Base-by-base conservation (phyloP, 1,140 invertebrate genomes). In the Mylabris phalerata region DNA sequence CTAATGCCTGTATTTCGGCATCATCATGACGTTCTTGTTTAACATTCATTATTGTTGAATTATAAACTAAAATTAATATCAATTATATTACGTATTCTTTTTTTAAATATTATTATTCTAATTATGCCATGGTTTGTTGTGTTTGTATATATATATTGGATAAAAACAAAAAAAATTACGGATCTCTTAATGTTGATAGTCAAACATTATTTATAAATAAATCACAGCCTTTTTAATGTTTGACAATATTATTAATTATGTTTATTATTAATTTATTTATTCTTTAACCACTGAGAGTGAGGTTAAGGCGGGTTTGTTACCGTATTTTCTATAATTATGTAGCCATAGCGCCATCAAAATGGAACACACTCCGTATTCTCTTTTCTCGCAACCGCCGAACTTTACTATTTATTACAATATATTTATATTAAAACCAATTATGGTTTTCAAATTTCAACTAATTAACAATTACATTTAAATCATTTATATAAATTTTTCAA, bases 11-110 rank as follows among this genome's bases (percentile, higher is more conserved):
- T 71, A 93, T 93, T 75, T 93, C 90, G 52, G 87, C 87, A 73
- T 92, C 90, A 80, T 93, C 90, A 61, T 84, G 83, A 68, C 83
- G 80, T 78, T 92, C 89, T 68, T 88, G 82, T 75, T 93, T 93
- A n/a, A 91, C 84, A 9, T 61, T 67, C 57, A 64, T 61, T 59
- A 54, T 62, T 25, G 4, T 32, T 32, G 32, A 32, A 32, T 32
- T 7, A 19, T 19, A 19, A 32, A 32, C 32, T 32, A 32, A 32
- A 32, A 32, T 19, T 5, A 32, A 32, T 32, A 32, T 32, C 32
- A 32, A 32, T 5, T 32, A 4, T 32, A 32, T 32, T 32, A 32
- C 32, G 32, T 32, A 32, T 32, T 19, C 19, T 19, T 19, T 19
- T 19, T 19, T 19, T 19, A 19, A 19, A 32, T 32, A 32, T 32